phyloP scores from a whole-genome alignment of 2,888 invertebrate genomes.

The Torymus aiolomorphi region DNA sequence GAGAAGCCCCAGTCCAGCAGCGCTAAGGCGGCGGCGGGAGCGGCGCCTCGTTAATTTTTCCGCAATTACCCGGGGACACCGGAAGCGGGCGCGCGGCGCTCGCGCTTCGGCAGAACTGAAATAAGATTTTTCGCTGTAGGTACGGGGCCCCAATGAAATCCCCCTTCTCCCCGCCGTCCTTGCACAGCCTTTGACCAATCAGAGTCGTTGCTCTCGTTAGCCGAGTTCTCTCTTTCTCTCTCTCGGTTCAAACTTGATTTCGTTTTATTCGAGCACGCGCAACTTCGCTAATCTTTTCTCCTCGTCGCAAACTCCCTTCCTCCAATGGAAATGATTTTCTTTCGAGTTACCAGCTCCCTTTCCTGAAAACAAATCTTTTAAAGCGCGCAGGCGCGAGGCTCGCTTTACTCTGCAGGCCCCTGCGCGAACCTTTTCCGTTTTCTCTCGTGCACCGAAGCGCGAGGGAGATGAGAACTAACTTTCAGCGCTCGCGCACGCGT shows the following conservation, averaged over 20 bases:
- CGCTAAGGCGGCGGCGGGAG: too few relatives aligned
- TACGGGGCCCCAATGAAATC: background rate
- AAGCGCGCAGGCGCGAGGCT: background rate
- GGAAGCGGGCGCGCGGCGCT: too few relatives aligned
- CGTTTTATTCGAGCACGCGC: conserved; percentile 17
- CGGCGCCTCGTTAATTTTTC: too few relatives aligned
- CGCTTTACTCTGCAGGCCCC: too few relatives aligned
- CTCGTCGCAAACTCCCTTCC: background rate
- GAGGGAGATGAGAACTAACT: background rate
- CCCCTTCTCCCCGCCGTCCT: too few relatives aligned
- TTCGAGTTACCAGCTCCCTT: conserved; percentile 7
- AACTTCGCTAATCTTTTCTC: conserved; percentile 43
- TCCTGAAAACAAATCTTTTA: conserved; percentile 28
- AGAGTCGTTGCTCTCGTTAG: conserved; percentile 38
- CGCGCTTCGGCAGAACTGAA: background rate
- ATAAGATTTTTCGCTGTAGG: conserved; percentile 11
- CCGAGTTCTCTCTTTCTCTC: background rate
- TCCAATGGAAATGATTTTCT: conserved; percentile 39
- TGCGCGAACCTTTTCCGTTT: too few relatives aligned
- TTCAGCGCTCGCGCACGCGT: background rate
- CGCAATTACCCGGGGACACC: too few relatives aligned
- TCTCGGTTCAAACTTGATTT: conserved; percentile 2
- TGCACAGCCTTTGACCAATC: conserved; percentile 36
- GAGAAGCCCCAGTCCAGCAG: too few relatives aligned
- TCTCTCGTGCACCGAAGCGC: too few relatives aligned